Evolutionary conservation across 2,797 vertebrate genomes (phyloP), one percentile per base, ranked within the genome.

Genomic region (Spinus pinus): DNA sequence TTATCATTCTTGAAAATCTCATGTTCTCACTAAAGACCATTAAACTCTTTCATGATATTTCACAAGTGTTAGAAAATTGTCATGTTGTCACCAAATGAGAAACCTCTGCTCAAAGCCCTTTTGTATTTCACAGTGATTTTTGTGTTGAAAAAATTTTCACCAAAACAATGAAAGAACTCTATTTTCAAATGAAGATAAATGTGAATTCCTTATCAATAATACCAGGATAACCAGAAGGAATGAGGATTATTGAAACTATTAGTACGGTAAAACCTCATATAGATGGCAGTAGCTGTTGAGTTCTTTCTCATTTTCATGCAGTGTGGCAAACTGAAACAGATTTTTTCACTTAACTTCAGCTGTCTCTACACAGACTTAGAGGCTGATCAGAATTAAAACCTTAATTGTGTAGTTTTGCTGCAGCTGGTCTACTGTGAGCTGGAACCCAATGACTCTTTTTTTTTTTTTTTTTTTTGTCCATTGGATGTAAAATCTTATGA

Each of bases 341-440:
- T 87, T 84, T 94, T 94, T 92, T 93, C 12, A 4, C 69, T 90
- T 91, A 86, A 69, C 28, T 92, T 96, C 78, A 87, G 31, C 57
- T 95, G 60, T 90, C 86, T 86, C 44, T 94, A 56, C 41, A 66
- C n/a, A 44, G 73, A 74, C 35, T 80, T 81, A 89, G 56, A 90
- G n/a, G 37, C 13, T 86, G 72, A 73, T 90, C 44, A 90, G 78
- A 95, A 89, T 95, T 77, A 96, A 96, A 97, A 74, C 27, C 56
- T 71, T 94, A 90, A 94, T 85, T 90, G 22, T 72, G 12, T 57
- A 35, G 3, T 67, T 92, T 93, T 86, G 23, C 51, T 86, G 66
- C 64, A 90, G 77, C 64, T 67, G 39, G 87, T 95, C 53, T 69
- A 74, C 61, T 74, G 56, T 46, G 62, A 58, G 25, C 70, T 92